Evolutionary conservation across 1,140 invertebrate genomes (phyloP).

Genomic region (Tetramorium parvispinum): DNA sequence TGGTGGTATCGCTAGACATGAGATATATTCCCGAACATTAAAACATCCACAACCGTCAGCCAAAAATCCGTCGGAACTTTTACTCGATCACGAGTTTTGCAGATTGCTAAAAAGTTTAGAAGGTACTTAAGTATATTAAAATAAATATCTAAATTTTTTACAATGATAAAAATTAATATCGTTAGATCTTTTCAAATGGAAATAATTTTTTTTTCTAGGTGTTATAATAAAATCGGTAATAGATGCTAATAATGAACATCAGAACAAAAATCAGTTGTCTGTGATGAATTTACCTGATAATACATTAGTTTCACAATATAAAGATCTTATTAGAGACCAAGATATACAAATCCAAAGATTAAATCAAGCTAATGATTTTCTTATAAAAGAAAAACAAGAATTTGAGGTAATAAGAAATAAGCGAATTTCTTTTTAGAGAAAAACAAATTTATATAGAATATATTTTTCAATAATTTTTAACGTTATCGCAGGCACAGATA

Average conservation of each 20-base stretch:
- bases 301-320: slow-evolving; percentile 91
- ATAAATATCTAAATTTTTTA: background rate
- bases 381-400: slow-evolving; percentile 86
- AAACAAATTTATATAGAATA: slow-evolving; percentile 9
- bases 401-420: slow-evolving; percentile 83
- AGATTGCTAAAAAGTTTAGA: slow-evolving; percentile 93
- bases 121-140: slow-evolving; percentile 82
- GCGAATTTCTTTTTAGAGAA: background rate
- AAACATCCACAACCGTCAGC: slow-evolving; percentile 96
- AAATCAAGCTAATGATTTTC: slow-evolving; percentile 86
- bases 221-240: slow-evolving; percentile 87
- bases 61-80: slow-evolving; percentile 91
- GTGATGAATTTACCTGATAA: slow-evolving; percentile 85
- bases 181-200: slow-evolving; percentile 11
- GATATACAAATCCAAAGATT: slow-evolving; percentile 90
- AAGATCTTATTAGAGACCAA: slow-evolving; percentile 95
- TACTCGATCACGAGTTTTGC: slow-evolving; percentile 98
- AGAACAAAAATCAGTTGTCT: slow-evolving; percentile 79
- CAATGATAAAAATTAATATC: slow-evolving; percentile 15
- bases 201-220: slow-evolving; percentile 45
- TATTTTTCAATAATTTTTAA: slow-evolving; percentile 5
- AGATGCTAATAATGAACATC: slow-evolving; percentile 76
- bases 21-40: slow-evolving; percentile 95
- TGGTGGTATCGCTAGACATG: slow-evolving; percentile 94
- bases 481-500: slow-evolving; percentile 87